phyloP scores from a whole-genome alignment of 2,888 invertebrate species.

The Drosophila engyochracea region DNA sequence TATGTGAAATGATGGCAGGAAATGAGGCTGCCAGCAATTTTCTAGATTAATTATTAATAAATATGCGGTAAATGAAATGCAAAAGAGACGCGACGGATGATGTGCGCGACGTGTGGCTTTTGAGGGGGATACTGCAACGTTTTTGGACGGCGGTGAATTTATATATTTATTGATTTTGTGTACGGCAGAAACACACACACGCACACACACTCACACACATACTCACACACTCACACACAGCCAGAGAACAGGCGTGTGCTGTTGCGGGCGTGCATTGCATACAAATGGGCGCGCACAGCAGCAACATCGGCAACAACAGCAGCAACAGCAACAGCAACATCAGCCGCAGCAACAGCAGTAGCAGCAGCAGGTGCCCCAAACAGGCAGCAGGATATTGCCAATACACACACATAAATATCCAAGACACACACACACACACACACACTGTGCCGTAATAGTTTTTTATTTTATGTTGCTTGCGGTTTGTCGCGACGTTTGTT shows the following conservation, averaged over 20 bases:
- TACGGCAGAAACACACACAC: conserved; percentile 16
- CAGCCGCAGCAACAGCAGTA: conserved; percentile 41
- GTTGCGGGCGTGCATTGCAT: conserved; percentile 66
- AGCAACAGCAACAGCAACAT: conserved; percentile 49
- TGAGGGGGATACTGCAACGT: conserved; percentile 7
- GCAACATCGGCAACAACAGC: conserved; percentile 42
- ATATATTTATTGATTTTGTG: conserved; percentile 75
- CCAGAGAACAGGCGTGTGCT: conserved; percentile 4
- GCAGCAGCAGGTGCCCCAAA: conserved; percentile 64
- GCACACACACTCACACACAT: neutral
- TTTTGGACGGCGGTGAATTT: conserved; percentile 46
- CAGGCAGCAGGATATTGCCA: conserved; percentile 61
- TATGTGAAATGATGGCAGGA: conserved; percentile 57
- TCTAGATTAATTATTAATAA: conserved; percentile 58
- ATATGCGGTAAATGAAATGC: conserved; percentile 20
- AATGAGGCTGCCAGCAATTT: conserved; percentile 60
- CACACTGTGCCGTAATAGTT: conserved; percentile 54
- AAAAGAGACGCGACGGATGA: conserved; percentile 4
- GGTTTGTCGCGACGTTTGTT: conserved; percentile 80
- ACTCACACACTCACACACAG: conserved; percentile 8
- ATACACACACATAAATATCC: conserved; percentile 17
- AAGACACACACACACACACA: neutral
- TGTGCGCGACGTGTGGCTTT: neutral
- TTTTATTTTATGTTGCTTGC: conserved; percentile 39
- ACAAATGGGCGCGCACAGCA: conserved; percentile 64